These are phyloP conservation scores for Caenorhabditis uteleia DNA, from an alignment of 2,888 invertebrate species.

Conservation along the genomic window DNA sequence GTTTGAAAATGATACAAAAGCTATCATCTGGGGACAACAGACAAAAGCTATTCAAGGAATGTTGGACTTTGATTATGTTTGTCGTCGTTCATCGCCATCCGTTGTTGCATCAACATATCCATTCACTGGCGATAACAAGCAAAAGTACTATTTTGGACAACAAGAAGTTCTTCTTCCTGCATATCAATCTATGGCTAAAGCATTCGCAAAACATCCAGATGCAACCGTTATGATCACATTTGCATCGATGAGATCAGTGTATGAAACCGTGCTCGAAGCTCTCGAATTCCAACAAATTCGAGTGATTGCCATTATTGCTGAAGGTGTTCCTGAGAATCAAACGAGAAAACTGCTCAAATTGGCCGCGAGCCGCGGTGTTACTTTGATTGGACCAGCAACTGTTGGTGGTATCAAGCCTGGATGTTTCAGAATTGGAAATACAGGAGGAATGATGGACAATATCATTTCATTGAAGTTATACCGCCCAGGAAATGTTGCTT, in stretches of 20 bases:
- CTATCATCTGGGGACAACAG: conserved; percentile 99
- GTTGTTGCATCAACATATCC: conserved; percentile 97
- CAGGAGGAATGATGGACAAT: conserved; percentile 99
- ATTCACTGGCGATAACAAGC: conserved; percentile 92
- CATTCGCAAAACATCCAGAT: conserved; percentile 90
- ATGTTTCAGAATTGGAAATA: conserved; percentile 94
- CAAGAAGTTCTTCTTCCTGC: conserved; percentile 77
- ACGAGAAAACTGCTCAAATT: conserved; percentile 84
- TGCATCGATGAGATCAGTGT: conserved; percentile 94
- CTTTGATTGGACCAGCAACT: conserved; percentile 79
- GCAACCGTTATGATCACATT: conserved; percentile 94
- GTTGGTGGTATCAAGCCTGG: conserved; percentile 97
- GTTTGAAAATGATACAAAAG: conserved; percentile 71
- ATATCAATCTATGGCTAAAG: conserved; percentile 95
- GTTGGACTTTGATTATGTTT: conserved; percentile 94
- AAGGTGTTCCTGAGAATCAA: conserved; percentile 98
- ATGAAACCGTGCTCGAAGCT: conserved; percentile 93
- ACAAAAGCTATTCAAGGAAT: conserved; percentile 93
- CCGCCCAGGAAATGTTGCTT: conserved; percentile 92
- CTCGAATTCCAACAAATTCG: conserved; percentile 84
- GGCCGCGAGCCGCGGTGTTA: conserved; percentile 80
- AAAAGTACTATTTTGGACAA: conserved; percentile 99
- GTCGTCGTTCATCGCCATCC: conserved; percentile 83
- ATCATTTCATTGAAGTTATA: conserved; percentile 95
- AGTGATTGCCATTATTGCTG: conserved; percentile 96